Base-by-base conservation (phyloP, 1,140 invertebrate species). In the Calephelis virginiensis region DNA sequence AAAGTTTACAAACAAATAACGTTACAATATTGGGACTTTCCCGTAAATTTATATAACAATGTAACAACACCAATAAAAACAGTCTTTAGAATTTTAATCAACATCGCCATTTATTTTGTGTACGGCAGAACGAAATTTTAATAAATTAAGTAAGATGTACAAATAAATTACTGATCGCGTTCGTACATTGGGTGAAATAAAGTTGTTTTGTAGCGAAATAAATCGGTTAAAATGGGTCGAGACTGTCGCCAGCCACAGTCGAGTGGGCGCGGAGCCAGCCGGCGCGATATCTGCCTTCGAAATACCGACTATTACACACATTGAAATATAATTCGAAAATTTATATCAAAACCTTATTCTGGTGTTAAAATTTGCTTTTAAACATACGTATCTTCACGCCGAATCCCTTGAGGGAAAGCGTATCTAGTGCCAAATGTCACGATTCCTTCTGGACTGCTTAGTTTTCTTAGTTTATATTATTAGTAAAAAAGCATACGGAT, bases 141-240 rank as follows among this genome's bases (percentile, higher is more conserved):
- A 56, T 56, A 56, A 56, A 56, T 56, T 56, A 56, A 56, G 53
- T 56, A 66, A 66, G 64, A 66, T 48, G 64, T 66, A 40, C 53
- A 13, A 60, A 66, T 66, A 66, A 66, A 66, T 59, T 66, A 56
- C 45, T 43, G 50, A 66, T 66, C 45, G 64, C 43, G 17, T 50
- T 43, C 14, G 50, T 66, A 61, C 53, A 66, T 61, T 66, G 64
- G 64, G 46, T 47, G 40, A 61, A 60, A 66, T 66, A 66, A 66
- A 66, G 56, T 66, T 59, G 56, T 66, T 66, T 61, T 66, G 64
- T 61, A 60, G 64, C 40, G 56, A 66, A 66, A 66, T 66, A 66
- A 66, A 66, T 66, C 64, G 56, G 64, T 45, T 43, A 46, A 61
- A 66, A 59, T 60, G 64, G 46, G 64, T 66, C 37, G 64, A 66